Evolutionary conservation across 2,888 invertebrate species (phyloP).

Genomic region (Lasius fuliginosus): DNA sequence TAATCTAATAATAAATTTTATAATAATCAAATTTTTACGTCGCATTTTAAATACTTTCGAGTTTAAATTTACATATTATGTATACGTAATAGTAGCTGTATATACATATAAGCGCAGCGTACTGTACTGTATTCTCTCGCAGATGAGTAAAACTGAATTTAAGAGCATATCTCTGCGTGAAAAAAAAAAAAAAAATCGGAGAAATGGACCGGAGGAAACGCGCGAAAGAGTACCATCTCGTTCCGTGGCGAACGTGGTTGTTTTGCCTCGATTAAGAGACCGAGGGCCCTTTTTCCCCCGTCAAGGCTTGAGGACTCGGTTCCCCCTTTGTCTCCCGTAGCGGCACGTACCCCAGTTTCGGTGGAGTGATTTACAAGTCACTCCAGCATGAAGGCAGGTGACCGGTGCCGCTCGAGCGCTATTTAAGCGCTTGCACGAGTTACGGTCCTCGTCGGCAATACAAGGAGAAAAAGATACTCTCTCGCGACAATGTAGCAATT

Average conservation of each 20-base stretch:
- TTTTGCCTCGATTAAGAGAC: constrained; percentile 69
- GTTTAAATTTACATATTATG: background rate
- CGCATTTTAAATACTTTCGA: background rate
- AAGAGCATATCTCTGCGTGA: background rate
- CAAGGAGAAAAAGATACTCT: constrained; percentile 67
- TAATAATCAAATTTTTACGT: background rate
- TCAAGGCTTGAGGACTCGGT: constrained; percentile 33
- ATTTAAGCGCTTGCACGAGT: constrained; percentile 75
- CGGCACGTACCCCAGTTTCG: constrained; percentile 82
- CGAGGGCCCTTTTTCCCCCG: constrained; percentile 35
- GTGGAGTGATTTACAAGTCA: constrained; percentile 85
- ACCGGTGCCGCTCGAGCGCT: constrained; percentile 81
- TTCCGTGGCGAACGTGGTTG: constrained; percentile 41
- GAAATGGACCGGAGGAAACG: constrained; percentile 46
- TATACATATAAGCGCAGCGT: background rate
- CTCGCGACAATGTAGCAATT: constrained; percentile 68
- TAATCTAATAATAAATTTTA: background rate
- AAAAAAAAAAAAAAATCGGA: background rate
- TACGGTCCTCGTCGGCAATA: constrained; percentile 58
- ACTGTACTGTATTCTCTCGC: background rate
- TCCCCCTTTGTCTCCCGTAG: constrained; percentile 67
- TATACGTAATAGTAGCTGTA: too few species aligned
- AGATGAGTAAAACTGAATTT: background rate
- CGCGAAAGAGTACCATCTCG: constrained; percentile 39
- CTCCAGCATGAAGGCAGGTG: constrained; percentile 85